Percentiles rank a stretch among this genome's conserved stretches.
These are phyloP conservation scores for Ctenodactylus gundi DNA, from an alignment of 2,113 vertebrate genomes.

Conservation along the genomic window DNA sequence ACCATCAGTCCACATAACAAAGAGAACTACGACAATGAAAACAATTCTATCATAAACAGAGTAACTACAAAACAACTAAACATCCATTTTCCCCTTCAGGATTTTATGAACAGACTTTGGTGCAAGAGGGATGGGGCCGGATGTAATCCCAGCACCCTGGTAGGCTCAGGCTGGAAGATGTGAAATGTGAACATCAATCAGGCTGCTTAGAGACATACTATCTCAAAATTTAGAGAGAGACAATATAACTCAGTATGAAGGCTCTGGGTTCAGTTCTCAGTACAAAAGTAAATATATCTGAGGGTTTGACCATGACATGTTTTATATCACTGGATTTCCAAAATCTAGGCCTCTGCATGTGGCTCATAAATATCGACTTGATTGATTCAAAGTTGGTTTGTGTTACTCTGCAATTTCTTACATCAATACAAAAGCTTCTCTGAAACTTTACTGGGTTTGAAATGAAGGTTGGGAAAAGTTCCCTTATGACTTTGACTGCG, in stretches of 20 bases:
- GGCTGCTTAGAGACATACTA: no score
- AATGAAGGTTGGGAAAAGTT: neutral
- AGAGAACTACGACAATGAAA: no score
- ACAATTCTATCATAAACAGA: neutral
- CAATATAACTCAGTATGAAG: no score
- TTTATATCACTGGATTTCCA: neutral
- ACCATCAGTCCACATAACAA: no score
- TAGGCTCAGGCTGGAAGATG: no score
- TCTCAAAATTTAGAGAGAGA: no score
- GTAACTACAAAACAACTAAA: neutral
- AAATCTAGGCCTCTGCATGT: neutral
- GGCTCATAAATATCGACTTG: no score
- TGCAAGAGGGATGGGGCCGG: fast-evolving
- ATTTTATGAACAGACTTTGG: neutral
- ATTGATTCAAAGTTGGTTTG: neutral
- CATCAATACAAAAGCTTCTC: neutral
- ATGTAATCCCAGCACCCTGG: no score
- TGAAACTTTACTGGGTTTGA: neutral
- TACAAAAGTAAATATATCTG: no score
- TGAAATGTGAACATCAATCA: no score
- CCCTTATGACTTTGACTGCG: neutral
- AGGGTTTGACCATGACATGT: neutral
- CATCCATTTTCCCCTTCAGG: neutral
- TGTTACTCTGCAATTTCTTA: neutral
- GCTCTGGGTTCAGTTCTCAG: no score